phyloP scores from a whole-genome alignment of 2,113 vertebrate genomes.

The Petromus typicus region DNA sequence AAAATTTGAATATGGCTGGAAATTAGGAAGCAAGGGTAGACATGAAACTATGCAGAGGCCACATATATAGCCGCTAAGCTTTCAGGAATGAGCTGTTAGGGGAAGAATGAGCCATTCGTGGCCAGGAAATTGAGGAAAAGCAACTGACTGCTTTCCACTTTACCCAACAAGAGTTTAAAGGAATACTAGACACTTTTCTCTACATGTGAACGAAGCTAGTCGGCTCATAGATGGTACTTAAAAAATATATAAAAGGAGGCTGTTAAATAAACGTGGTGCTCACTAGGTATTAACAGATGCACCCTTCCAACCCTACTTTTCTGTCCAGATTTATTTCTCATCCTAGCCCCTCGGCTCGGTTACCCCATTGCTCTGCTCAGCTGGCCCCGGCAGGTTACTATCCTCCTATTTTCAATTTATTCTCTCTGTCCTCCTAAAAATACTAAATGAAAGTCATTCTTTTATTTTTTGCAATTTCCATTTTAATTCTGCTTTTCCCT shows the following conservation, averaged over 20 bases:
- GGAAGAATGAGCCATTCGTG: neutral
- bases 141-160: neutral
- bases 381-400: neutral
- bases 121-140: slow-evolving; percentile 12
- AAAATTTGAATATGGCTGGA: neutral
- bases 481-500: neutral
- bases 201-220: too few species aligned
- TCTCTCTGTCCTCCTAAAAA: neutral
- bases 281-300: too few species aligned
- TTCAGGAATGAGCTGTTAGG: neutral
- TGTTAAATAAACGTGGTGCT: too few species aligned
- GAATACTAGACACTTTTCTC: neutral
- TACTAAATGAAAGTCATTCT: neutral
- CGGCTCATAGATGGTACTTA: too few species aligned
- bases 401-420: neutral
- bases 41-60: neutral
- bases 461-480: neutral
- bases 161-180: neutral
- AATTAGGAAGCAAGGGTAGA: neutral
- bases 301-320: too few species aligned
- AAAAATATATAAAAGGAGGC: too few species aligned
- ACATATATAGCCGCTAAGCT: neutral
- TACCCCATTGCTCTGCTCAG: too few species aligned
- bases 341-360: too few species aligned
- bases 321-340: too few species aligned